Evolutionary conservation across 2,888 invertebrate species (phyloP).

Genomic region (Hypselothyrea guttata): DNA sequence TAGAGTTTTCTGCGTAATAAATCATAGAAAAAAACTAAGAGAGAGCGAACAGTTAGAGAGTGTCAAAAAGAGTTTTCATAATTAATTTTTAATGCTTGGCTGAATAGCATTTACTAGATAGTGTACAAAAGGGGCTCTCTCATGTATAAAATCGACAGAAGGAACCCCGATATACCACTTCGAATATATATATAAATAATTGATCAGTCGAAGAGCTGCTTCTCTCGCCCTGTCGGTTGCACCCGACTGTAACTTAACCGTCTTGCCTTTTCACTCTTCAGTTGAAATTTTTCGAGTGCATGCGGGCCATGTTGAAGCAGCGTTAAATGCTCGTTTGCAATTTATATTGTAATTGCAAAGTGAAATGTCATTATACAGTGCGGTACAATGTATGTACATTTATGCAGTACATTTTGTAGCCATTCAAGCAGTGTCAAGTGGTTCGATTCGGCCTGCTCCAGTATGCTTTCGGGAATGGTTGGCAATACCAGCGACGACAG

Average conservation of each 20-base stretch:
- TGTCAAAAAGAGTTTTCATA: slow-evolving; percentile 51
- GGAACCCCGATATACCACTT: too few species aligned
- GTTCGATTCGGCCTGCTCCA: slow-evolving; percentile 23
- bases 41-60: background rate
- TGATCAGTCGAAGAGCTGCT: too few species aligned
- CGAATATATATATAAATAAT: too few species aligned
- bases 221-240: too few species aligned
- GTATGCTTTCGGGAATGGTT: slow-evolving; percentile 17
- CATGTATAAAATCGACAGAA: too few species aligned
- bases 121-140: slow-evolving; percentile 2
- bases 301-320: slow-evolving; percentile 63
- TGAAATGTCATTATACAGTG: slow-evolving; percentile 66
- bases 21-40: slow-evolving; percentile 46
- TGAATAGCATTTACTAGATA: slow-evolving; percentile 47
- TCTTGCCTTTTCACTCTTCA: slow-evolving; percentile 38
- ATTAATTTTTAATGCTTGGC: slow-evolving; percentile 75
- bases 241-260: too few species aligned
- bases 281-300: slow-evolving; percentile 68
- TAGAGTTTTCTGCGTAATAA: slow-evolving; percentile 59
- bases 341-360: slow-evolving; percentile 72
- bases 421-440: slow-evolving; percentile 74
- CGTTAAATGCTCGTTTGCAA: slow-evolving; percentile 72
- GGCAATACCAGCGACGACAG: slow-evolving; percentile 34
- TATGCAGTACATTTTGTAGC: slow-evolving; percentile 69
- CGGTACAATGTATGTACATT: background rate